These are phyloP conservation scores for Prenolepis imparis DNA, from an alignment of 2,888 invertebrate species.

Conservation along the genomic window DNA sequence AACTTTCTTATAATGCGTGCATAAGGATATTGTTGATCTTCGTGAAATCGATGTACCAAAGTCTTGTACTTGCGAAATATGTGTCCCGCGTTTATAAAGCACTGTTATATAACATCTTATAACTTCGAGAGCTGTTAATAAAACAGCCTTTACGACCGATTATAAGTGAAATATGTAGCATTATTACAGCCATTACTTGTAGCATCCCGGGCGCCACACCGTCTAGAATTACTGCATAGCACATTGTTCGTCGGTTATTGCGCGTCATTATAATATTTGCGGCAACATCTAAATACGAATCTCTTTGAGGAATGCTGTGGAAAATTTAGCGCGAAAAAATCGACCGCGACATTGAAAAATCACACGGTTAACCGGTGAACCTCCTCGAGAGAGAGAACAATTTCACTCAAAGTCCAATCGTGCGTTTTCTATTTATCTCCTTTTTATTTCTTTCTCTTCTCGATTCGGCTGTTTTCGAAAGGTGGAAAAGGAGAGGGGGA, in stretches of 20 bases:
- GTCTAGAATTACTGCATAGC: constrained; percentile 54
- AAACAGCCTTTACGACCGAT: constrained; percentile 49
- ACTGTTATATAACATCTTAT: constrained; percentile 37
- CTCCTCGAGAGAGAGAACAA: constrained; percentile 65
- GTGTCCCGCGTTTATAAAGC: constrained; percentile 21
- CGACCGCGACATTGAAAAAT: not conserved
- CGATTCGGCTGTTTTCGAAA: constrained; percentile 20
- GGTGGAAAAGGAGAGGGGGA: too few species aligned
- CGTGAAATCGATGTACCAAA: constrained; percentile 60
- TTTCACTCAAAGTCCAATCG: constrained; percentile 60
- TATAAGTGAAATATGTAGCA: constrained; percentile 62
- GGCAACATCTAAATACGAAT: constrained; percentile 11
- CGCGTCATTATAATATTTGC: constrained; percentile 32
- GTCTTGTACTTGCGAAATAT: constrained; percentile 38
- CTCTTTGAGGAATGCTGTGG: not conserved
- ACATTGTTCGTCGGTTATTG: constrained; percentile 46
- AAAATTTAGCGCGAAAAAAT: constrained; percentile 61
- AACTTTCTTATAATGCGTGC: not conserved
- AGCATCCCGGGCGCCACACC: constrained; percentile 22
- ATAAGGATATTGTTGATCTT: constrained; percentile 12
- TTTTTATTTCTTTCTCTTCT: not conserved
- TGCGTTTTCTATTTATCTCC: constrained; percentile 30
- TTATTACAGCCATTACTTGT: constrained; percentile 70
- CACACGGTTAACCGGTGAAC: not conserved
- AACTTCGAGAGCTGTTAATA: constrained; percentile 48